A percentile compares a stretch with the other conserved stretches of the same genome.
phyloP scores from a whole-genome alignment of 2,888 invertebrate species.

The Caenorhabditis becei region DNA sequence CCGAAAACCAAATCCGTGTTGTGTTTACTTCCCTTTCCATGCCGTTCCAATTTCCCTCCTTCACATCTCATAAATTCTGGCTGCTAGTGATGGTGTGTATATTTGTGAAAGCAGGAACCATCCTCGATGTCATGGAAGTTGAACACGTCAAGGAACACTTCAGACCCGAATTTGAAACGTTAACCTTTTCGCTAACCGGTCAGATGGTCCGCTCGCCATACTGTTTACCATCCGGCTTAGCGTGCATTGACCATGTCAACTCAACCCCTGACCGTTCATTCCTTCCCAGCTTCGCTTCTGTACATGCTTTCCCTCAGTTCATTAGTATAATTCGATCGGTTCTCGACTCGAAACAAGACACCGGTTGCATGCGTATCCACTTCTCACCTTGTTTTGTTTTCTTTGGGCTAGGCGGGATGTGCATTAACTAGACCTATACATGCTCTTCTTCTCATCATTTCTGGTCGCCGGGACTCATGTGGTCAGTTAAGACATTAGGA shows the following conservation, averaged over 20 bases:
- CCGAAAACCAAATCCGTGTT: slow-evolving; percentile 38
- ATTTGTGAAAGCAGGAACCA: slow-evolving; percentile 12
- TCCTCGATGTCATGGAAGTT: not conserved
- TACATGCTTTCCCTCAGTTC: slow-evolving; percentile 34
- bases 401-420: slow-evolving; percentile 3
- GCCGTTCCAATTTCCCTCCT: slow-evolving; percentile 27
- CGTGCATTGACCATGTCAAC: slow-evolving; percentile 58
- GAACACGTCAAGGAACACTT: no score
- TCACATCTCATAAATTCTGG: slow-evolving; percentile 36
- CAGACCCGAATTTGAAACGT: no score
- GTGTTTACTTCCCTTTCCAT: slow-evolving; percentile 23
- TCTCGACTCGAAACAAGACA: slow-evolving; percentile 40
- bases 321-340: slow-evolving; percentile 56
- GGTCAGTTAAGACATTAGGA: slow-evolving; percentile 24
- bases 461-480: slow-evolving; percentile 34
- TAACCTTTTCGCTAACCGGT: no score
- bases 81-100: slow-evolving; percentile 5
- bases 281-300: slow-evolving; percentile 13
- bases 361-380: slow-evolving; percentile 51
- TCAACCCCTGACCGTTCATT: not conserved
- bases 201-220: slow-evolving; percentile 2
- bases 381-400: slow-evolving; percentile 57
- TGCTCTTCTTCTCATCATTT: not conserved
- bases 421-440: not conserved
- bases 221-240: slow-evolving; percentile 49